Base-by-base conservation (phyloP, 2,888 invertebrate species). In the Pandemis corylana region DNA sequence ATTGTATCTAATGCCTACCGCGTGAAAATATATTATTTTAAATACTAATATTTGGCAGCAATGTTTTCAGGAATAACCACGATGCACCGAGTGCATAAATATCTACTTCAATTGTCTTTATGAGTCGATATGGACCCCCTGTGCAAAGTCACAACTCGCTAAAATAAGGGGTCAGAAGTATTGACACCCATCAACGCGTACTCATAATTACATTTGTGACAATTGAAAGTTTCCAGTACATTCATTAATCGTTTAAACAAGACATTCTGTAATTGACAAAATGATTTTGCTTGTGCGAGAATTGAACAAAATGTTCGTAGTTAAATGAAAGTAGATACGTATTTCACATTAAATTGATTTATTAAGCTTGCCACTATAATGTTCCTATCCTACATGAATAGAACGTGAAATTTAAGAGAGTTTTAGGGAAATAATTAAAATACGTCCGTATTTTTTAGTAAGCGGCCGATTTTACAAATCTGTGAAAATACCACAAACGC, bases 211-310 rank as follows among this genome's bases (percentile, higher is more conserved):
- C 67, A n/a, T 62, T 62, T 42, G 42, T 62, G 7, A 7, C 62
- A 62, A 67, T 67, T 67, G 67, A n/a, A 28, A 28, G 49, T 41
- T 49, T 51, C 63, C n/a, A 51, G 66, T 36, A 51, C 36, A n/a
- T 51, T 51, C 51, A 13, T 51, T 66, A 51, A 66, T 66, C 66
- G 66, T 66, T 56, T 56, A 66, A 66, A 66, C n/a, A 36, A 66
- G 46, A 28, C 36, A 28, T 10, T 28, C 13, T 28, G 20, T 6
- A 46, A 46, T 46, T 64, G 41, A 67, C 15, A 42, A 53, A 53
- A 44, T 51, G 41, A 12, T 42, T n/a, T 13, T 41, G 42, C 6
- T 13, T 59, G 28, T 10, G 28, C 28, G 5, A 51, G 51, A 56
- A 56, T 59, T 20, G 3, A n/a, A 28, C 12, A 10, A n/a, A n/a